Evolutionary conservation across 2,113 vertebrate species (phyloP).

Genomic region (Dunckerocampus dactyliophorus): DNA sequence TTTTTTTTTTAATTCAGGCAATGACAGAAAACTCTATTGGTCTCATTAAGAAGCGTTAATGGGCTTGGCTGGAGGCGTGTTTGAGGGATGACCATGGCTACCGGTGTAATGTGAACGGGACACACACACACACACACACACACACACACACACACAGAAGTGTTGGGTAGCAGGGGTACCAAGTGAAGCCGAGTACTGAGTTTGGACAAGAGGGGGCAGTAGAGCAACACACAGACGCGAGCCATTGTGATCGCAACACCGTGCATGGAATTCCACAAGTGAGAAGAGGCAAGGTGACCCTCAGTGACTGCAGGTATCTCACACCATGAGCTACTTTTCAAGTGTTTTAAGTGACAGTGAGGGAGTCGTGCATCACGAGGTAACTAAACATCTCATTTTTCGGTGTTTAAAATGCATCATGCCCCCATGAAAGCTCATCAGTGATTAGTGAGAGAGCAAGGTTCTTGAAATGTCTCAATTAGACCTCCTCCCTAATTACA

Average conservation of each 20-base stretch:
- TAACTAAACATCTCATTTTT: no score
- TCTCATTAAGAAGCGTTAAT: constrained; percentile 42
- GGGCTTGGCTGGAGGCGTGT: constrained; percentile 23
- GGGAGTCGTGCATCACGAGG: no score
- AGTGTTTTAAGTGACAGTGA: background rate
- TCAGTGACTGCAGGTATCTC: background rate
- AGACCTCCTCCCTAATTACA: no score
- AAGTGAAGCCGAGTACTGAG: constrained; percentile 18
- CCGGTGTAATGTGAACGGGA: constrained; percentile 3
- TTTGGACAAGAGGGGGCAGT: constrained; percentile 59
- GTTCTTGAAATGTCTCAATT: background rate
- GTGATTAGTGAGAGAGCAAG: background rate
- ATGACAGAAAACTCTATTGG: constrained; percentile 19
- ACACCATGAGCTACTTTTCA: background rate
- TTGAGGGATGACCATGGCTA: constrained; percentile 31
- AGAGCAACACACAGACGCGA: constrained; percentile 40
- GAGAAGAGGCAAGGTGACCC: background rate
- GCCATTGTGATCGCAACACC: constrained; percentile 1
- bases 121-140: background rate
- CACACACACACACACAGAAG: background rate
- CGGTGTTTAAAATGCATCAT: background rate
- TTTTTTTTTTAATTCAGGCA: constrained; percentile 5
- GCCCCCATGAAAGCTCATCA: background rate
- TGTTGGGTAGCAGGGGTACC: background rate
- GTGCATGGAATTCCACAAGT: background rate